These are phyloP conservation scores for Myiagra hebetior DNA, from an alignment of 2,113 vertebrate genomes.

Conservation along the genomic window DNA sequence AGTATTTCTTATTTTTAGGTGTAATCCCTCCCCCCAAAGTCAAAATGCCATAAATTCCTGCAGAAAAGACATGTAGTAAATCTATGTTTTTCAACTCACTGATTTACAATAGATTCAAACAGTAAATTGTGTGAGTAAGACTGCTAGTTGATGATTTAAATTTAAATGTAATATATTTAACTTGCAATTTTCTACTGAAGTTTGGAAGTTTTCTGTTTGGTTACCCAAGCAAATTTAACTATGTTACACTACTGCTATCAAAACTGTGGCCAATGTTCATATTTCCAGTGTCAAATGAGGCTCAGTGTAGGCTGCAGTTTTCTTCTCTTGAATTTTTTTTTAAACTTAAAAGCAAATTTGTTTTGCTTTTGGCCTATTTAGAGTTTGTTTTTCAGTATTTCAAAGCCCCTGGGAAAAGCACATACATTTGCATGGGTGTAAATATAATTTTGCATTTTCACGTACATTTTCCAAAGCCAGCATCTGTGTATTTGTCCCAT, in stretches of 20 bases:
- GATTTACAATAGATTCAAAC: background rate
- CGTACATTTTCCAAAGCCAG: rapidly evolving
- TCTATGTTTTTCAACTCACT: background rate
- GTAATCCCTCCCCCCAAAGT: background rate
- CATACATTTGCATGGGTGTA: background rate
- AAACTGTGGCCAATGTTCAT: background rate
- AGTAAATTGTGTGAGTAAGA: background rate
- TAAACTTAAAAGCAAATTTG: background rate
- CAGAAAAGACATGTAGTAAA: background rate
- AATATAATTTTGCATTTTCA: background rate
- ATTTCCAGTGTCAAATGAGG: background rate
- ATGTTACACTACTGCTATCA: background rate
- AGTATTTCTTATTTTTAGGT: background rate
- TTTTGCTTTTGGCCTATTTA: background rate
- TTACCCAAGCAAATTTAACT: background rate
- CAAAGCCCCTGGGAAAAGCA: background rate
- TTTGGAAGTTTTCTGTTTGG: background rate
- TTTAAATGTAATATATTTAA: background rate
- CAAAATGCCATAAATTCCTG: background rate
- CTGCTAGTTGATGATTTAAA: background rate
- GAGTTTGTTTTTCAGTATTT: background rate
- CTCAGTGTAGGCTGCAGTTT: background rate
- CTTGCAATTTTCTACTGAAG: background rate
- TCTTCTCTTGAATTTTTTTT: background rate
- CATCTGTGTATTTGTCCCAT: background rate